These are phyloP conservation scores for Megathymus violae DNA, from an alignment of 1,140 invertebrate species.

Conservation along the genomic window DNA sequence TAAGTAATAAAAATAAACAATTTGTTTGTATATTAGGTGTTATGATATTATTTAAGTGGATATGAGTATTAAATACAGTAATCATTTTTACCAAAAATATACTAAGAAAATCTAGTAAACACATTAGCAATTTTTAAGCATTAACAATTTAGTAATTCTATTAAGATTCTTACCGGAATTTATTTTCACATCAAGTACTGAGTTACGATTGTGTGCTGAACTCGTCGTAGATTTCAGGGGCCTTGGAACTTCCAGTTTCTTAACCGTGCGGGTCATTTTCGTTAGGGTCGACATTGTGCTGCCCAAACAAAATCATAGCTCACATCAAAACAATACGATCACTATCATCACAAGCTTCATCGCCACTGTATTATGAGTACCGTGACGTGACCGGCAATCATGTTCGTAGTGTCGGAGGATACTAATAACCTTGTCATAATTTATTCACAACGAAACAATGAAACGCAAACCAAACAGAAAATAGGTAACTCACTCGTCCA, in stretches of 20 bases:
- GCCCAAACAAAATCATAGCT: slow-evolving; percentile 47
- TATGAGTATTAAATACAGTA: too few relatives aligned
- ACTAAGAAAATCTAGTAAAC: too few relatives aligned
- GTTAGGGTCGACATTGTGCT: slow-evolving; percentile 82
- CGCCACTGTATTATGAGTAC: slow-evolving; percentile 25
- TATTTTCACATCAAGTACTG: slow-evolving; percentile 79
- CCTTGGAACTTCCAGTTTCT: slow-evolving; percentile 89
- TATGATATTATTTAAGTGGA: too few relatives aligned
- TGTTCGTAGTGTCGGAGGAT: slow-evolving; percentile 58
- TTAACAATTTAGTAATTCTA: background rate
- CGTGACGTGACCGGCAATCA: slow-evolving; percentile 47
- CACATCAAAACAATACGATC: slow-evolving; percentile 27
- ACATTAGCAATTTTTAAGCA: too few relatives aligned
- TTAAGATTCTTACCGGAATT: slow-evolving; percentile 77
- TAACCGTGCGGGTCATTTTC: slow-evolving; percentile 85
- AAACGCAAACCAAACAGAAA: slow-evolving; percentile 57
- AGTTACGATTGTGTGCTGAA: slow-evolving; percentile 80
- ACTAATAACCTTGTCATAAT: slow-evolving; percentile 74
- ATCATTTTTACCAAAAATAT: too few relatives aligned
- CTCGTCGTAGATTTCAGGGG: slow-evolving; percentile 86
- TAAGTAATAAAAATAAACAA: background rate
- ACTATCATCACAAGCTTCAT: slow-evolving; percentile 8
- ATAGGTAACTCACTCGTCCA: slow-evolving; percentile 78
- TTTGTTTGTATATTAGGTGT: background rate
- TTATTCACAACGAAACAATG: slow-evolving; percentile 66